Percentiles rank a stretch among this genome's conserved stretches.
Conservation (phyloP, 2,888 invertebrate species). For the Heliconius charithonia region DNA sequence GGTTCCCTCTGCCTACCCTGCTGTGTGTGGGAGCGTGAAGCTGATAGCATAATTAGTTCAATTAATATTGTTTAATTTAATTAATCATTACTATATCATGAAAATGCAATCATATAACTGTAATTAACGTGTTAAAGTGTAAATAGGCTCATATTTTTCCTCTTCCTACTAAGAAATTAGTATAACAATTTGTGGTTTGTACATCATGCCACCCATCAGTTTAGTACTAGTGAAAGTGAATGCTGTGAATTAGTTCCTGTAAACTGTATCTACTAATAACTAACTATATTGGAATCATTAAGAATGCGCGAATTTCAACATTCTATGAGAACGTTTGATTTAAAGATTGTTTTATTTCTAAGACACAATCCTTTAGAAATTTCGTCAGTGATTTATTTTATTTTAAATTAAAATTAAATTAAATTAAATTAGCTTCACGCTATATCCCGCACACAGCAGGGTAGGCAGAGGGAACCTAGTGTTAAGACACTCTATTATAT, state of each 20-base stretch:
- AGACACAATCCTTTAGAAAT: not conserved
- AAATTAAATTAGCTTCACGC: too few species aligned
- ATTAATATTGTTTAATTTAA: not conserved
- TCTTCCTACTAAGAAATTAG: constrained; percentile 31
- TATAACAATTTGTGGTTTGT: constrained; percentile 39
- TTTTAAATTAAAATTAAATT: too few species aligned
- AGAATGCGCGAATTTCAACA: constrained; percentile 21
- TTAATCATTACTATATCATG: not conserved
- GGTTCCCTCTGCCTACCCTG: too few species aligned
- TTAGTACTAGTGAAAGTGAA: constrained; percentile 38
- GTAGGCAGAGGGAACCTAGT: too few species aligned
- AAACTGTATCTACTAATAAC: constrained; percentile 6
- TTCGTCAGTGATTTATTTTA: not conserved
- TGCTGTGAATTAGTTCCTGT: constrained; percentile 33
- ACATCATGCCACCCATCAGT: constrained; percentile 29
- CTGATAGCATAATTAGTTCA: not conserved
- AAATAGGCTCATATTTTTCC: constrained; percentile 4
- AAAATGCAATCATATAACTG: too few species aligned
- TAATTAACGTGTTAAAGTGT: not conserved
- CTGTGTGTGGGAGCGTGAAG: too few species aligned
- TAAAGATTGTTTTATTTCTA: not conserved
- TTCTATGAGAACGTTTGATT: not conserved
- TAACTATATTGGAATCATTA: not conserved
- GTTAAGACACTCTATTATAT: too few species aligned
- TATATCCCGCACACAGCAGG: too few species aligned